Evolutionary conservation across 2,797 vertebrate species (phyloP), one percentile per base, ranked within the genome.

Genomic region (Coccyzus lansbergi): DNA sequence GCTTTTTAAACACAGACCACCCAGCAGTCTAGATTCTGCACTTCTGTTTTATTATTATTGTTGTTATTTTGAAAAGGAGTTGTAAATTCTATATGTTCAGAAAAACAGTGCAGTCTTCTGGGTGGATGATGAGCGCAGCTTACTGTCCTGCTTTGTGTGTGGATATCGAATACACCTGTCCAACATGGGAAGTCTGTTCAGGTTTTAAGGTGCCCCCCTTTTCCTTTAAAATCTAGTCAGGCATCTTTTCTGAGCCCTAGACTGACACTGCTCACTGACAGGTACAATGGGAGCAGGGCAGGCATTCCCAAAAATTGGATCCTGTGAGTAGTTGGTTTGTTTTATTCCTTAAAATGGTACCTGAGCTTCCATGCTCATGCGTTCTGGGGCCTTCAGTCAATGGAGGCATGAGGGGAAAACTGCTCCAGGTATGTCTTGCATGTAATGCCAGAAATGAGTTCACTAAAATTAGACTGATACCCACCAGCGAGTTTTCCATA

Each of bases 11-110:
- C 70, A 89, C 53, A 75, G 81, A 95, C 78, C 78, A 80, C 83
- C 82, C 92, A 38, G 55, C 74, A 94, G 40, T 95, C 83, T 92
- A 72, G n/a, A 76, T 85, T 84, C 94, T 93, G 79, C 62, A 83
- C 42, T 93, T 96, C 89, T 91, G 65, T 82, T 89, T 89, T 86
- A 15, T 88, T 94, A 8, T 76, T 89, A 3, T 78, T 92, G 4
- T 38, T 83, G 6, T 65, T 92, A 36, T 68, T 91, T 92, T 90
- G 49, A 60, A 60, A 85, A 72, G 68, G 40, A 22, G 19, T 83
- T 76, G 31, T 81, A 19, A 77, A 60, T 83, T 92, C 72, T 72
- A 2, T 72, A 48, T 82, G 65, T 68, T 88, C 84, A 86, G 80
- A 91, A 75, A 58, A 90, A 65, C 7, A 42, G 56, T 93, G 87